Conservation (phyloP, 2,888 invertebrate species). For the Acrobasis suavella region DNA sequence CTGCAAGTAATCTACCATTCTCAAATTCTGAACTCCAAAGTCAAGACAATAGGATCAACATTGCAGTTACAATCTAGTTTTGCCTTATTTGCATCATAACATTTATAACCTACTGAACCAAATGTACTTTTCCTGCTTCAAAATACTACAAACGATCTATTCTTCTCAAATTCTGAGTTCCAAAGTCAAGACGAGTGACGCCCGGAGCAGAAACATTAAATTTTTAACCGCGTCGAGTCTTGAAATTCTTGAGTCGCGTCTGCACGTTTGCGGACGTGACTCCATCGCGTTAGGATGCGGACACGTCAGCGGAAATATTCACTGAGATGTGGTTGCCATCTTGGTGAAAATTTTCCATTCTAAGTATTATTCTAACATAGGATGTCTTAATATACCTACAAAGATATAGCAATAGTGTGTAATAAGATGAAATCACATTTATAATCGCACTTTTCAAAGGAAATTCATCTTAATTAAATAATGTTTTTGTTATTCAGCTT, state of each 20-base stretch:
- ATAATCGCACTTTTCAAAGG: background rate
- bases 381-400: no score
- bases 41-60: no score
- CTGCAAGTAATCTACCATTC: no score
- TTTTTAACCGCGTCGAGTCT: constrained; percentile 23
- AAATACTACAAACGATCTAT: background rate
- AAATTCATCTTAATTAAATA: no score
- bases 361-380: no score
- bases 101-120: no score
- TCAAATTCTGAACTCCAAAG: no score
- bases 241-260: constrained; percentile 26
- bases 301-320: constrained; percentile 11
- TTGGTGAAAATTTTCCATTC: background rate
- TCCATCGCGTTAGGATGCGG: constrained; percentile 25
- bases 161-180: background rate
- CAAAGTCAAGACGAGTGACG: constrained; percentile 12
- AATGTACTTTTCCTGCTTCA: background rate
- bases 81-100: no score
- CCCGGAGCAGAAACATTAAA: constrained; percentile 22
- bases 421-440: no score
- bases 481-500: no score
- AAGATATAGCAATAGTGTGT: no score
- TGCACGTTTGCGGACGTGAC: constrained; percentile 31
- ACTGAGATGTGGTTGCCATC: background rate
- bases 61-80: no score